Percentiles rank a stretch among this genome's conserved stretches.
Evolutionary conservation across 2,888 invertebrate genomes (phyloP).

Genomic region (Drosophila hamatofila): DNA sequence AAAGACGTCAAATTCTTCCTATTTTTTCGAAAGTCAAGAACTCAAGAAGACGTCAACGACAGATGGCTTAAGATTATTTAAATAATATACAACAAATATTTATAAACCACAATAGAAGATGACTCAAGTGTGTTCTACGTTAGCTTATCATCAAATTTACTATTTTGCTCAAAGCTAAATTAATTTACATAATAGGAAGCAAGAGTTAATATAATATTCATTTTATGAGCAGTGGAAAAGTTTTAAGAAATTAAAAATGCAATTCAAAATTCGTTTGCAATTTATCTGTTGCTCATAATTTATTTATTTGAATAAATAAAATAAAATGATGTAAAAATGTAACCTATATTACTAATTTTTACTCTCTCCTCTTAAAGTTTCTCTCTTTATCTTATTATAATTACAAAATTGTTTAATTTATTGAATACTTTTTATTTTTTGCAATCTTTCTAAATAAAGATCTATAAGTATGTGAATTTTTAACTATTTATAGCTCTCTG

Average conservation of each 20-base stretch:
- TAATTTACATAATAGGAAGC: background rate
- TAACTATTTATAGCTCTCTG: too few relatives aligned
- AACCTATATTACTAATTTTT: too few relatives aligned
- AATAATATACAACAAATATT: background rate
- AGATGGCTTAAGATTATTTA: conserved; percentile 6
- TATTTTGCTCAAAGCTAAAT: background rate
- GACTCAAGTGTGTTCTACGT: background rate
- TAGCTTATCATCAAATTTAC: background rate
- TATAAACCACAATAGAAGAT: background rate
- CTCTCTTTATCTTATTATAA: too few relatives aligned
- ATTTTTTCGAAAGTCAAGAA: conserved; percentile 41
- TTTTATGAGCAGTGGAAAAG: background rate
- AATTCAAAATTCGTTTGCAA: background rate
- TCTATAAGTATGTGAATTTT: too few relatives aligned
- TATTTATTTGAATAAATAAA: too few relatives aligned
- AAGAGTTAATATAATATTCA: background rate
- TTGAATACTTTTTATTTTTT: too few relatives aligned
- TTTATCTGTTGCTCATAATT: background rate
- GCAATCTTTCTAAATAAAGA: too few relatives aligned
- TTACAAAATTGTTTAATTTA: too few relatives aligned
- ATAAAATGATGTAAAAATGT: too few relatives aligned
- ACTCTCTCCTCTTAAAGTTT: too few relatives aligned
- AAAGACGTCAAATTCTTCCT: conserved; percentile 11
- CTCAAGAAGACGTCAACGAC: conserved; percentile 26
- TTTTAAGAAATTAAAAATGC: background rate